These are phyloP conservation scores for Peucedramus taeniatus DNA, from an alignment of 2,113 vertebrate species.

Conservation along the genomic window DNA sequence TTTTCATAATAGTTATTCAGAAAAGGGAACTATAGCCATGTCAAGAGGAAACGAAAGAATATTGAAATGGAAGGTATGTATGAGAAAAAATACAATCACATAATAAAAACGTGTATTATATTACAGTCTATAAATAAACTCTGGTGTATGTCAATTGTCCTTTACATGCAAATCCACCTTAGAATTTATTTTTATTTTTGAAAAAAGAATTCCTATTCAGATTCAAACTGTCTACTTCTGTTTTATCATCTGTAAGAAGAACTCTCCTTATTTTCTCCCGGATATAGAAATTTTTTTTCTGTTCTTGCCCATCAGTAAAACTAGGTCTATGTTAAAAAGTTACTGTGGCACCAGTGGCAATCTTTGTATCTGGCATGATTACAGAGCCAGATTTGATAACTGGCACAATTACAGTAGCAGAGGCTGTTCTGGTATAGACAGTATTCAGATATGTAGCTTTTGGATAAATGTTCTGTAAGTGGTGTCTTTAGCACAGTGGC, in stretches of 20 bases:
- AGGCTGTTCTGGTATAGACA: neutral
- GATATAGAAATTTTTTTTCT: neutral
- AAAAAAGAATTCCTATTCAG: neutral
- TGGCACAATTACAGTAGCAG: neutral
- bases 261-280: neutral
- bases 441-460: neutral
- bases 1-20: slow-evolving; percentile 20
- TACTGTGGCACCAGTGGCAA: neutral
- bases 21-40: neutral
- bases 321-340: neutral
- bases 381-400: neutral
- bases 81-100: neutral
- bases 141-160: neutral
- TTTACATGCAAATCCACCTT: neutral
- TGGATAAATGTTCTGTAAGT: neutral
- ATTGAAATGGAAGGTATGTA: neutral
- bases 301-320: neutral
- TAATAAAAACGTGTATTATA: neutral
- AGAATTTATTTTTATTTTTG: neutral
- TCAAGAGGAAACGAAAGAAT: neutral
- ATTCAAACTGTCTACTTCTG: neutral
- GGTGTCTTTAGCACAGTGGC: neutral
- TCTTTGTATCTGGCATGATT: neutral
- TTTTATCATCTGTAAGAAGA: neutral
- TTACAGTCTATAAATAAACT: neutral